Conservation (phyloP, 2,888 invertebrate species). For the Tenthredo notha region DNA sequence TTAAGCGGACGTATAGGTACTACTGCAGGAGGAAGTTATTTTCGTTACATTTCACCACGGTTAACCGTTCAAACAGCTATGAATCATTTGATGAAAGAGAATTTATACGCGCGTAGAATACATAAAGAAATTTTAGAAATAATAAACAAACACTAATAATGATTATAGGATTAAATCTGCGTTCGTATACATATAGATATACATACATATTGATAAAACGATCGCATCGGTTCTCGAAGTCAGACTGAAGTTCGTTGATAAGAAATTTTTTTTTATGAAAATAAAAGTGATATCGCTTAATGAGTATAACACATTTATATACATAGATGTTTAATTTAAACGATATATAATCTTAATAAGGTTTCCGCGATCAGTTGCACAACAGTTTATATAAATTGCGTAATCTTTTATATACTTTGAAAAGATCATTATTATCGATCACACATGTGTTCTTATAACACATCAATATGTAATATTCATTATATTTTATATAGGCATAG, state of each 20-base stretch:
- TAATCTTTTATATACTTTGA: not conserved
- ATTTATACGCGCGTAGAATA: not conserved
- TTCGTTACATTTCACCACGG: slow-evolving; percentile 32
- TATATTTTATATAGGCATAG: not conserved
- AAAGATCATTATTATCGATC: not conserved
- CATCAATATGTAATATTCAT: not conserved
- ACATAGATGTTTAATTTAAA: not conserved
- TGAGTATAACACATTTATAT: not conserved
- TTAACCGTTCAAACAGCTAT: slow-evolving; percentile 26
- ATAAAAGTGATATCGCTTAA: not conserved
- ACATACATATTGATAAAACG: not conserved
- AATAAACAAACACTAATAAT: slow-evolving; percentile 3
- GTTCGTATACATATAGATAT: not conserved
- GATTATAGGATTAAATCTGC: not conserved
- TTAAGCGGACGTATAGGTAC: not conserved
- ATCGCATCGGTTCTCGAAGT: not conserved
- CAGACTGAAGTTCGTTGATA: not conserved
- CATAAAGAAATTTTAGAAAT: not conserved
- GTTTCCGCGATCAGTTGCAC: slow-evolving; percentile 23
- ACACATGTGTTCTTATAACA: not conserved
- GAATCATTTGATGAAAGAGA: slow-evolving; percentile 8
- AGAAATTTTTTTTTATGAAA: slow-evolving; percentile 9
- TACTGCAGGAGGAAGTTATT: slow-evolving; percentile 25
- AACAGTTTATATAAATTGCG: not conserved
- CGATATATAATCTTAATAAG: not conserved